A percentile compares a stretch with the other conserved stretches of the same genome.
phyloP scores from a whole-genome alignment of 1,140 invertebrate genomes.

The Sminthurides bifidus region DNA sequence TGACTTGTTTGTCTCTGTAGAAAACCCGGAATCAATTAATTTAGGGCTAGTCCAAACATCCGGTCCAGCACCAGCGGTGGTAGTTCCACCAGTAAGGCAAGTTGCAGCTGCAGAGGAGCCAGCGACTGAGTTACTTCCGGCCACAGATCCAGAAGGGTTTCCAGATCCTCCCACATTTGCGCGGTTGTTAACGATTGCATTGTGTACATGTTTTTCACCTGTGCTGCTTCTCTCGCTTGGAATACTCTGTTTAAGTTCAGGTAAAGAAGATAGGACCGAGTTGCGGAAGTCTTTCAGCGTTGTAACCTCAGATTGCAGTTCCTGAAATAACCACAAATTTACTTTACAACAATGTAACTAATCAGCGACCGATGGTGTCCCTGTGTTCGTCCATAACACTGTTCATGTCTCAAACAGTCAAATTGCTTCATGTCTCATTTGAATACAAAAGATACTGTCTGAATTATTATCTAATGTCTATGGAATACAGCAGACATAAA shows the following conservation, averaged over 20 bases:
- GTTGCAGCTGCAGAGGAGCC: neutral
- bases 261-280: slow-evolving; percentile 19
- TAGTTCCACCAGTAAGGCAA: too few relatives aligned
- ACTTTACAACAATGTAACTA: neutral
- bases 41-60: slow-evolving; percentile 18
- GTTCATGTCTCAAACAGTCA: too few relatives aligned
- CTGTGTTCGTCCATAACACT: too few relatives aligned
- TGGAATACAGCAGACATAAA: too few relatives aligned
- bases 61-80: slow-evolving; percentile 4
- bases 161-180: too few relatives aligned
- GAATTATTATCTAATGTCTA: too few relatives aligned
- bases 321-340: too few relatives aligned
- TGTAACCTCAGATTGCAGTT: slow-evolving; percentile 20
- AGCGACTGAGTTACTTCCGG: neutral
- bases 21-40: slow-evolving; percentile 26
- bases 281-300: slow-evolving; percentile 22
- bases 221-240: slow-evolving; percentile 8
- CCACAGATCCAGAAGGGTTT: neutral
- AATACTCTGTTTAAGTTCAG: slow-evolving; percentile 11
- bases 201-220: too few relatives aligned
- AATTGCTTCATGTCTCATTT: too few relatives aligned
- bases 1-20: slow-evolving; percentile 27
- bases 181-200: neutral
- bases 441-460: too few relatives aligned
- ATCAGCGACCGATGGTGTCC: too few relatives aligned